Evolutionary conservation across 2,888 invertebrate genomes (phyloP), one percentile per base, ranked within the genome.

Genomic region (Helicoverpa assulta): DNA sequence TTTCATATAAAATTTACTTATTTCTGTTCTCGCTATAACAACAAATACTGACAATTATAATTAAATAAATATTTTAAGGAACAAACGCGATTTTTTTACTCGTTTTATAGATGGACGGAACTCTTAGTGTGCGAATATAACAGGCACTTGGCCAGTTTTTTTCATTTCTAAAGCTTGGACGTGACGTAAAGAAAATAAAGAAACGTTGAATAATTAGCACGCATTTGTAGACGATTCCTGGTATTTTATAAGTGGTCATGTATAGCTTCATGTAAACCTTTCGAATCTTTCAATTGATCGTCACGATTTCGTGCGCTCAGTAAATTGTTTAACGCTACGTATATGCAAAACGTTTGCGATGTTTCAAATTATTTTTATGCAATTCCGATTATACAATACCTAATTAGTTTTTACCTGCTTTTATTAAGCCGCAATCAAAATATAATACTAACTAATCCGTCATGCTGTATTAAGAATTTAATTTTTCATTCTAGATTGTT

Each of bases 111-210:
- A 33, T 33, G 33, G 0, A 33, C 33, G 33, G 8, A 33, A 6
- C 33, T 8, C 33, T 33, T 33, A 33, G 8, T 33, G 33, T 33
- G 33, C 33, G 33, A 33, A 8, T 33, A 6, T 4, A 26, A 26
- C 26, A 26, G 26, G 33, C 10, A 33, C 10, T 33, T 10, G 33
- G 1, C 8, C 33, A 33, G 12, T 40, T 40, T 40, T 12, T 40
- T 40, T 14, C 2, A 40, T 3, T 40, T 40, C 3, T 40, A 14
- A 40, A 14, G 14, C 5, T 40, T 3, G 40, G 40, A 40, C 40
- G 0, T 40, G 78, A 80, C 69, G 79, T 84, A 86, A 88, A 85
- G 82, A 85, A 43, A 70, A 70, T 81, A 83, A 85, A 85, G 88
- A 87, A 88, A 80, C 47, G n/a, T 47, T 7, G 83, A 72, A 80